Evolutionary conservation across 1,140 invertebrate genomes (phyloP), one percentile per base, ranked within the genome.

Genomic region (Dinoponera quadriceps): DNA sequence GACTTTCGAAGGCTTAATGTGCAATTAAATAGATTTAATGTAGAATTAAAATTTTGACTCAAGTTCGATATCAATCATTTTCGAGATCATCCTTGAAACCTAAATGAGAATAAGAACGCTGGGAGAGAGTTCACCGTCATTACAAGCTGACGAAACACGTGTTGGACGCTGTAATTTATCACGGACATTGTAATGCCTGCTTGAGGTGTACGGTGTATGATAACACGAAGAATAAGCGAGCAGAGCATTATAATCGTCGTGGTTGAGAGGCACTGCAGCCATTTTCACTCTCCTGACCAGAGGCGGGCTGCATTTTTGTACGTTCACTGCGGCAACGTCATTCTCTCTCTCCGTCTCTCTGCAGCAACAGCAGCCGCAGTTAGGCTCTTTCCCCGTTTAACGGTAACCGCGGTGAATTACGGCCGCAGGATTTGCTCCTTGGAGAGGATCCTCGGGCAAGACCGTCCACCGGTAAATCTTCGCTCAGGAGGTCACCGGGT

Each of bases 381-480:
- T 51, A 51, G 20, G 63, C 33, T 78, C 75, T 57, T 69, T 78
- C 20, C 38, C 49, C 20, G 22, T 55, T 74, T 57, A 74, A 60
- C 81, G 68, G 68, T 55, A 63, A 84, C 85, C 60, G 73, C 63
- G 66, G 27, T 88, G 71, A 87, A 82, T 88, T 88, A 88, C 71
- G 75, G 57, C 71, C 48, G 25, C 44, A 60, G 81, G 63, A 78
- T 27, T 68, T 44, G 29, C 29, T 87, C 72, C 78, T 75, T 69
- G 9, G 48, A 63, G 85, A 60, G 62, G 62, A 84, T 51, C 22
- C 51, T 51, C 13, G 51, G 13, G 54, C 73, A 51, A 82, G 82
- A 68, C 51, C 55, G 60, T 81, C 82, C 63, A 27, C 33, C 51
- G 65, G 73, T 59, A 55, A 60, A 84, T 82, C 66, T 44, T 63